These are phyloP conservation scores for Bombyx huttoni DNA, from an alignment of 2,888 invertebrate genomes.

Conservation along the genomic window DNA sequence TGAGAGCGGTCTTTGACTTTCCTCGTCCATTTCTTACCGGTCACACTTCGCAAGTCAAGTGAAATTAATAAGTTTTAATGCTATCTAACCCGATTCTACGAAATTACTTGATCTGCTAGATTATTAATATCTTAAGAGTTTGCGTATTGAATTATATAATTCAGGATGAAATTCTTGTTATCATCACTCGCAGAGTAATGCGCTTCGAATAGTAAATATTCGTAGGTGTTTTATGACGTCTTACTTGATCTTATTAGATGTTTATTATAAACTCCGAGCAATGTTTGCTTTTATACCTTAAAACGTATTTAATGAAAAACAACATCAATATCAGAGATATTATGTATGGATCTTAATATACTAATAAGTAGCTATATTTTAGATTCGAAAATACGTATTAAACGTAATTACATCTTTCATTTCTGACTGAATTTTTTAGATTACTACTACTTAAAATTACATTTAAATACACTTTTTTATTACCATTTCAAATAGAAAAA, in stretches of 20 bases:
- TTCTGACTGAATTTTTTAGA: not conserved
- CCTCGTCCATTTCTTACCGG: no score
- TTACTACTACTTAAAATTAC: not conserved
- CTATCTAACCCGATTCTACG: no score
- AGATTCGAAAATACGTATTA: not conserved
- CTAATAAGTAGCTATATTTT: not conserved
- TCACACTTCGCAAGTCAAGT: no score
- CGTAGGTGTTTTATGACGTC: not conserved
- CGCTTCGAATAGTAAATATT: not conserved
- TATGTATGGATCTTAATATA: no score
- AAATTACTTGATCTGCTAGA: no score
- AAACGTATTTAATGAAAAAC: not conserved
- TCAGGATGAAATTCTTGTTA: constrained; percentile 3
- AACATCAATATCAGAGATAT: not conserved
- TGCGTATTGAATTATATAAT: constrained; percentile 2
- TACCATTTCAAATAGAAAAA: not conserved
- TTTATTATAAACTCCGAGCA: not conserved
- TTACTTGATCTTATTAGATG: not conserved
- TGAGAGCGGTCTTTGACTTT: no score
- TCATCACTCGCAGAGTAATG: constrained; percentile 1
- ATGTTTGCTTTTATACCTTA: not conserved
- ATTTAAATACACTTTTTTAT: not conserved
- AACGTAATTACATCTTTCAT: not conserved
- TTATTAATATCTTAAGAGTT: not conserved
- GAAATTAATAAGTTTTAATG: no score